Percentiles rank a stretch among this genome's conserved stretches.
These are phyloP conservation scores for Scytalopus superciliaris DNA, from an alignment of 2,113 vertebrate genomes.

Conservation along the genomic window DNA sequence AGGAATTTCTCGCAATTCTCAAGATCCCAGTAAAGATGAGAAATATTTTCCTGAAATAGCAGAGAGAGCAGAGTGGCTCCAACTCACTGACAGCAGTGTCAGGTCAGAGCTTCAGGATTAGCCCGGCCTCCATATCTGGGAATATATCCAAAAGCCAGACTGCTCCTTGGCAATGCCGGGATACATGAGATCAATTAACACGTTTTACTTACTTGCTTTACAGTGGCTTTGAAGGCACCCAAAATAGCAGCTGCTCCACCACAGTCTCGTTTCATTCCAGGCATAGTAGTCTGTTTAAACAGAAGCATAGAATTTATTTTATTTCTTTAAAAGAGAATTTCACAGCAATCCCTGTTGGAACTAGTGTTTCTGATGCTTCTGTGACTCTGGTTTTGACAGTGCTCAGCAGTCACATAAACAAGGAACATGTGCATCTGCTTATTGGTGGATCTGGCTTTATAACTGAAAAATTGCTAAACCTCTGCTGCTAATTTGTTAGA, in stretches of 20 bases:
- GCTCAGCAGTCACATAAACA: not conserved
- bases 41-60: not conserved
- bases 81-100: not conserved
- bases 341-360: not conserved
- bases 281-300: constrained; percentile 91
- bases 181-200: constrained; percentile 53
- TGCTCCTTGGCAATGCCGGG: constrained; percentile 19
- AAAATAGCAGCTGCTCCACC: constrained; percentile 94
- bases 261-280: constrained; percentile 98
- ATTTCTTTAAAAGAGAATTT: not conserved
- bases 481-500: not conserved
- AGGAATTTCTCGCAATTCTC: constrained; percentile 31
- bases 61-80: not conserved
- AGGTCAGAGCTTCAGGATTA: constrained; percentile 18
- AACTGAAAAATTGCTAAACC: not conserved
- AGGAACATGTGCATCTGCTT: not conserved
- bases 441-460: not conserved
- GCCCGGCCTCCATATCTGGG: not conserved
- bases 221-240: constrained; percentile 91
- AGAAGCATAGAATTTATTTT: not conserved
- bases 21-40: not conserved
- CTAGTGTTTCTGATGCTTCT: not conserved
- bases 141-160: not conserved
- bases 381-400: not conserved
- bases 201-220: constrained; percentile 87